Evolutionary conservation across 1,140 invertebrate species (phyloP), one percentile per base, ranked within the genome.

Genomic region (Ceratina japonica): DNA sequence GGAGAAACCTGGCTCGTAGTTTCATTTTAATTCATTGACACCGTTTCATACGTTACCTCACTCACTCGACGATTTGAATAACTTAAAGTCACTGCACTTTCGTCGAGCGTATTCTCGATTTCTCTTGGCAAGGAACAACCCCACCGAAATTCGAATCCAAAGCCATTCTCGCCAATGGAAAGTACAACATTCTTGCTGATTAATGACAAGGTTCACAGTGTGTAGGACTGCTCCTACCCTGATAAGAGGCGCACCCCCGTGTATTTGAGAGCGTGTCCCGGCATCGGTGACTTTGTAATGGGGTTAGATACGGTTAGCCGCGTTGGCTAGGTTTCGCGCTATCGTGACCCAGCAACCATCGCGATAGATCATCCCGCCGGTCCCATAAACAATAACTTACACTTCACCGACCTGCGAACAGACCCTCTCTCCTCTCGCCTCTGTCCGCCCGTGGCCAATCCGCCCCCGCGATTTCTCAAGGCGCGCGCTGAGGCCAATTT

Each of bases 331-430:
- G 85, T 85, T 88, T 89, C 83, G 84, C 86, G 77, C 87, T 90
- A 90, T 90, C 89, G 87, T 87, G 83, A 70, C 83, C 69, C 79
- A 77, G 81, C 87, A 88, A 86, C 81, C 84, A 83, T 82, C 85
- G 79, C 88, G 85, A 89, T 91, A 89, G 83, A 91, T 91, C 89
- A 90, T 90, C 84, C 80, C 79, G 75, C 65, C 70, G 80, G 73
- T 82, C 84, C 80, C 86, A 90, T 89, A 89, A 90, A 90, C 88
- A 89, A 90, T 91, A 91, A 90, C 86, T 89, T 85, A 88, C 86
- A 87, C 87, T 89, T 87, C 85, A 79, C 87, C 74, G 79, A 84
- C 77, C 75, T 83, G 68, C 59, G 59, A 16, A 58, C 69, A 79
- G 62, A 82, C 52, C 54, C 52, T 58, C 71, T 24, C n/a, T n/a